A percentile compares a stretch with the other conserved stretches of the same genome.
Conservation (phyloP, 2,888 invertebrate genomes). For the Branchipolynoe longqiensis region DNA sequence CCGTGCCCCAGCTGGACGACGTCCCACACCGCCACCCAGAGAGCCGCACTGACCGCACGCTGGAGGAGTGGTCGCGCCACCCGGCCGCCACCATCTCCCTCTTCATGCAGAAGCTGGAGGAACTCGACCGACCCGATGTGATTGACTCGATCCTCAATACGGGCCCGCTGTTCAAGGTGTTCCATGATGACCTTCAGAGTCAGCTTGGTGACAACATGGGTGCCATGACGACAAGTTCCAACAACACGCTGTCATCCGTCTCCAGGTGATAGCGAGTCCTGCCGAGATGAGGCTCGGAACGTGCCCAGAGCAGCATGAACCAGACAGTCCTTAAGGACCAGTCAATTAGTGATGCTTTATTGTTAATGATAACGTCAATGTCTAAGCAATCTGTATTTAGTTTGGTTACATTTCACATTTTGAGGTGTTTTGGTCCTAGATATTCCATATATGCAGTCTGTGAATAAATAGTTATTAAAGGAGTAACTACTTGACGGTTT, state of each 20-base stretch:
- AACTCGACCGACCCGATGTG: constrained; percentile 85
- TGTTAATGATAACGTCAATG: too few relatives aligned
- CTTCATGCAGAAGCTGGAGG: constrained; percentile 84
- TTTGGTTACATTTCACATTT: too few relatives aligned
- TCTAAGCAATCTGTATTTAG: too few relatives aligned
- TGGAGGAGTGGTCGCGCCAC: constrained; percentile 83
- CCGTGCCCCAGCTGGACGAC: constrained; percentile 83
- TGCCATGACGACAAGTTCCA: constrained; percentile 57
- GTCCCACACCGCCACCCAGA: constrained; percentile 74
- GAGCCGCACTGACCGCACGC: constrained; percentile 82
- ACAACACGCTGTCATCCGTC: constrained; percentile 60
- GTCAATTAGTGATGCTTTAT: too few relatives aligned
- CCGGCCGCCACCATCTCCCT: constrained; percentile 83
- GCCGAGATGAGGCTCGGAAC: too few relatives aligned
- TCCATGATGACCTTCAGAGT: constrained; percentile 57
- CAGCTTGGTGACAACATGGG: neutral
- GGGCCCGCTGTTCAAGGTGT: constrained; percentile 80
- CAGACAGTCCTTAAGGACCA: too few relatives aligned
- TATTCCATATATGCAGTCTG: too few relatives aligned
- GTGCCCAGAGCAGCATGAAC: too few relatives aligned
- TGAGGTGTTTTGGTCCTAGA: too few relatives aligned
- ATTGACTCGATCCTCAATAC: constrained; percentile 85
- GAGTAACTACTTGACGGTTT: too few relatives aligned
- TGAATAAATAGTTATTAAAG: too few relatives aligned
- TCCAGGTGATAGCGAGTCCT: constrained; percentile 55